Base-by-base conservation (phyloP, 2,888 invertebrate species). In the Napeogenes inachia region DNA sequence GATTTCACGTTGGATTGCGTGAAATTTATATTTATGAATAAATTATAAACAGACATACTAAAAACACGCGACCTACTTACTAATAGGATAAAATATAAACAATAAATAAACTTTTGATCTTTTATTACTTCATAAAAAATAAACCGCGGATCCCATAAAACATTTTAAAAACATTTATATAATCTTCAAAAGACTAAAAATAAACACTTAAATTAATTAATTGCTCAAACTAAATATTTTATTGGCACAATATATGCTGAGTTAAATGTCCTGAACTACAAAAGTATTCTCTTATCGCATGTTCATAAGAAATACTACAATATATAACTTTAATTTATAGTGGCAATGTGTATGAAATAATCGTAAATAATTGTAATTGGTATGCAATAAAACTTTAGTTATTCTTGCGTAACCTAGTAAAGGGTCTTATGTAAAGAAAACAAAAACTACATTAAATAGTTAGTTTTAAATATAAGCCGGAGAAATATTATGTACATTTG, bases 1-100 rank as follows among this genome's bases (percentile, higher is more conserved):
- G 71, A 70, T 82, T 84, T 84, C 81, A 78, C 80, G 79, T 82
- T 82, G 74, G 85, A 86, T 87, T 87, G 85, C 78, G 76, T 56
- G 50, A 50, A 50, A 30, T 50, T 50, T 2, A 50, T 21, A 50
- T 50, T 13, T 50, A 13, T 8, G 30, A 50, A 30, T 30, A 30
- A 50, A 13, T 50, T 13, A 50, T 50, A 21, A 8, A 50, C 21
- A 21, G 21, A 21, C 13, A 46, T 13, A 13, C 10, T 46, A 13
- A 4, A 46, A 21, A 50, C 30, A 13, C 21, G 13, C 30, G 47
- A 21, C 47, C 30, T 13, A 50, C 13, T 21, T 30, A 50, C 10
- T 2, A 35, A 35, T 35, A 35, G 35, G 35, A 35, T 10, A 3
- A 4, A 38, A 38, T 6, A 12, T 42, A 10, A 10, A 3, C 10